Percentiles rank a stretch among this genome's conserved stretches.
phyloP scores from a whole-genome alignment of 2,797 vertebrate genomes.

The Allenopithecus nigroviridis region DNA sequence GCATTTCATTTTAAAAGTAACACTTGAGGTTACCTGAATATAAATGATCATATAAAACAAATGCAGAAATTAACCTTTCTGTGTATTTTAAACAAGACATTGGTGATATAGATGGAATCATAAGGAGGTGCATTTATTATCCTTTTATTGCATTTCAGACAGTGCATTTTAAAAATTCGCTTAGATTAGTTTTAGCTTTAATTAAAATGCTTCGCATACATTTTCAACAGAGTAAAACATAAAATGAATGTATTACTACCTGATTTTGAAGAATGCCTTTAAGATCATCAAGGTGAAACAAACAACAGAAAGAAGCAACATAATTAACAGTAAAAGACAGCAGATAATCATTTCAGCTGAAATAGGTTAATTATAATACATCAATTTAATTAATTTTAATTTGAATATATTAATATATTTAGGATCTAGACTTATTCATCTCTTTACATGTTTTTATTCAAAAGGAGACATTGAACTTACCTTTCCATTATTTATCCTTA shows the following conservation, averaged over 20 bases:
- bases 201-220: conserved; percentile 77
- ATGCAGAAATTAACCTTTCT: conserved; percentile 65
- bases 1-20: not conserved
- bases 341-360: not conserved
- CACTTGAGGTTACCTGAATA: conserved; percentile 11
- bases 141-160: conserved; percentile 41
- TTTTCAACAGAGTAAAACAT: conserved; percentile 66
- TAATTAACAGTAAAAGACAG: conserved; percentile 71
- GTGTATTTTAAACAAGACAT: conserved; percentile 54
- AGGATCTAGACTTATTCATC: not conserved
- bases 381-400: conserved; percentile 10
- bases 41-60: conserved; percentile 33
- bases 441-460: not conserved
- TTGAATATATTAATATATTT: not conserved
- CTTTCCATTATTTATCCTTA: not conserved
- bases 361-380: not conserved
- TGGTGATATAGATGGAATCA: conserved; percentile 56
- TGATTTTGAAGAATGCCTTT: conserved; percentile 65
- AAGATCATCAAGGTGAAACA: conserved; percentile 66
- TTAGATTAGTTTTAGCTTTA: conserved; percentile 71
- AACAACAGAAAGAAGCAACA: conserved; percentile 59
- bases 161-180: conserved; percentile 60
- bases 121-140: conserved; percentile 63
- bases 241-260: conserved; percentile 68
- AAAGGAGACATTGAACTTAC: not conserved